Percentiles rank a stretch among this genome's conserved stretches.
These are phyloP conservation scores for Setophaga kirtlandii DNA, from an alignment of 2,113 vertebrate species.

Conservation along the genomic window DNA sequence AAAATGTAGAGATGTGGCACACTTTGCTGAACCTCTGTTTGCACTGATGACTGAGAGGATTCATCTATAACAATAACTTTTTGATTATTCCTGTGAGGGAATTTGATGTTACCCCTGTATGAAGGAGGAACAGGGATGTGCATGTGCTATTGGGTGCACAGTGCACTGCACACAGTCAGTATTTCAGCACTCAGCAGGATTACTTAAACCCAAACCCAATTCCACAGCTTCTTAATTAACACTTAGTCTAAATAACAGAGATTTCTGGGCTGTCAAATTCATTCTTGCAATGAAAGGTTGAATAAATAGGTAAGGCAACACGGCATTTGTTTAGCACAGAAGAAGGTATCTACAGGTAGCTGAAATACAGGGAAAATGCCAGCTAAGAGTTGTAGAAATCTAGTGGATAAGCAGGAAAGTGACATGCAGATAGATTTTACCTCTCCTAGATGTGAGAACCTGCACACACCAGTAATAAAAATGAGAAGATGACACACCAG, in stretches of 20 bases:
- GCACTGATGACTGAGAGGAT: not conserved
- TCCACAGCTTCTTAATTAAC: not conserved
- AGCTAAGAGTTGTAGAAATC: not conserved
- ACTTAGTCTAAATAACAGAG: not conserved
- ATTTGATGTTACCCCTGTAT: not conserved
- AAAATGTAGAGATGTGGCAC: not conserved
- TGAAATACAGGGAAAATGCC: not conserved
- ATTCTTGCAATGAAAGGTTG: not conserved
- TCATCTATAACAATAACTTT: not conserved
- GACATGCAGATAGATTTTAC: not conserved
- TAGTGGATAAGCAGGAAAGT: not conserved
- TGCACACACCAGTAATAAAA: not conserved
- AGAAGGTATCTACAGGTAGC: not conserved
- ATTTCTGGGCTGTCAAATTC: not conserved
- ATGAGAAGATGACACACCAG: no score
- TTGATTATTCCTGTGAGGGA: not conserved
- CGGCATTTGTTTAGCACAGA: not conserved
- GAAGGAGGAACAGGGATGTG: not conserved
- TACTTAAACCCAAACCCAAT: not conserved
- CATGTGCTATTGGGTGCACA: not conserved
- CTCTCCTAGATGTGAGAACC: not conserved
- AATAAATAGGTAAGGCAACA: not conserved
- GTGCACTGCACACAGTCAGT: not conserved
- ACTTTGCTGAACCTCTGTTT: not conserved
- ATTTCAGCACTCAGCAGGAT: not conserved